These are phyloP conservation scores for Andrena bucephala DNA, from an alignment of 2,888 invertebrate species.

Conservation along the genomic window DNA sequence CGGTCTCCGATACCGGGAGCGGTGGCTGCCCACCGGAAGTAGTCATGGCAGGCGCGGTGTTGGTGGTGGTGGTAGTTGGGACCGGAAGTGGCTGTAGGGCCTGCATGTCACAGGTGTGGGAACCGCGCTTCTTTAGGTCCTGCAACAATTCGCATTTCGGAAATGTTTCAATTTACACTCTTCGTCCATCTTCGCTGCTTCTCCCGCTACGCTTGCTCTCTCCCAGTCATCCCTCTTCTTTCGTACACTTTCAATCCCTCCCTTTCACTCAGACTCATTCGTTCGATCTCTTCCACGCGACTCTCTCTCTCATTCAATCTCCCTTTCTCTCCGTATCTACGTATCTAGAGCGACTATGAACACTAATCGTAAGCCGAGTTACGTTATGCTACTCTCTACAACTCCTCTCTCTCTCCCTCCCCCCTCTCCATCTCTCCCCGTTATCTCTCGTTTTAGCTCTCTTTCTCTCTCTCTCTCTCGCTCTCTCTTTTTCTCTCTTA, in stretches of 20 bases:
- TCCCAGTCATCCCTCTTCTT: slow-evolving; percentile 7
- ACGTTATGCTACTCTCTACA: slow-evolving; percentile 43
- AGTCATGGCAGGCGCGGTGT: slow-evolving; percentile 82
- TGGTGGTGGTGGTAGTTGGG: slow-evolving; percentile 76
- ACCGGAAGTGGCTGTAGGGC: slow-evolving; percentile 84
- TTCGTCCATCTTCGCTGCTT: slow-evolving; percentile 51
- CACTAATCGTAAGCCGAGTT: slow-evolving; percentile 42
- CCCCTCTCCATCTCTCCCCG: slow-evolving; percentile 15
- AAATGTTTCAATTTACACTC: slow-evolving; percentile 72
- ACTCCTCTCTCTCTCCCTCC: slow-evolving; percentile 40
- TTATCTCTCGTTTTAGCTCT: slow-evolving; percentile 17
- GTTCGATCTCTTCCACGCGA: slow-evolving; percentile 8
- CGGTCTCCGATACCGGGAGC: slow-evolving; percentile 82
- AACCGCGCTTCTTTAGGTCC: slow-evolving; percentile 85
- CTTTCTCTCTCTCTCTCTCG: background rate
- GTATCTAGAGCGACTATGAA: slow-evolving; percentile 46
- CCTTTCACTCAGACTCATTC: slow-evolving; percentile 26
- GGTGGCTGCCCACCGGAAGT: slow-evolving; percentile 82
- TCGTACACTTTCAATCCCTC: slow-evolving; percentile 22
- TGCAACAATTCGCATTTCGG: slow-evolving; percentile 84
- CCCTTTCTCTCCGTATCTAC: slow-evolving; percentile 37
- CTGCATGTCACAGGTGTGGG: slow-evolving; percentile 85
- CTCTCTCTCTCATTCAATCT: slow-evolving; percentile 9
- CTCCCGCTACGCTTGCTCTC: slow-evolving; percentile 11
- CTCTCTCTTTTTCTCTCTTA: slow-evolving; percentile 21